These are phyloP conservation scores for Spinus pinus DNA, from an alignment of 2,797 vertebrate genomes.

Conservation along the genomic window DNA sequence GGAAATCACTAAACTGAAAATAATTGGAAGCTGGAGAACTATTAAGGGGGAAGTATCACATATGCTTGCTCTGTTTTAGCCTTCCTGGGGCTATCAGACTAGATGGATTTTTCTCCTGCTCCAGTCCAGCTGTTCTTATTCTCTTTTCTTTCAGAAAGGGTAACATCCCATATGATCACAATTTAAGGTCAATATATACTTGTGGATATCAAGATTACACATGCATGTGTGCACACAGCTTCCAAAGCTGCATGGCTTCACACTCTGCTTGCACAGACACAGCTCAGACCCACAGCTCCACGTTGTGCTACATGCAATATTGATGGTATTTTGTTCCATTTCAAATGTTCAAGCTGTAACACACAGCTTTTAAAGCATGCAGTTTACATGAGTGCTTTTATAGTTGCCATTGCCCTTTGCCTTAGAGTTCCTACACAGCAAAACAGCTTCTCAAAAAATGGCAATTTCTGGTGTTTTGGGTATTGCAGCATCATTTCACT, in stretches of 20 bases:
- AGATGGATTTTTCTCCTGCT: background rate
- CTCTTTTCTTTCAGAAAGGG: background rate
- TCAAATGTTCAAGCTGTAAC: background rate
- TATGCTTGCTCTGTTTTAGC: background rate
- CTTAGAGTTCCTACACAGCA: background rate
- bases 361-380: background rate
- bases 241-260: background rate
- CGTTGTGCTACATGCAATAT: background rate
- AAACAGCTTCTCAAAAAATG: background rate
- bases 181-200: background rate
- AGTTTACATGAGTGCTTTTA: background rate
- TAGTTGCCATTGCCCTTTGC: background rate
- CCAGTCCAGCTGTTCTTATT: background rate
- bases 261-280: background rate
- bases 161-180: background rate
- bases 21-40: background rate
- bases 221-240: background rate
- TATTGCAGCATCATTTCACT: background rate
- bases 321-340: background rate
- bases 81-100: background rate
- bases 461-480: background rate
- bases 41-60: background rate
- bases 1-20: background rate
- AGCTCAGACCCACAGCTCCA: background rate
- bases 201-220: background rate